Evolutionary conservation across 2,797 vertebrate species (phyloP), one percentile per base, ranked within the genome.

Genomic region (Cryptoblepharus egeriae): DNA sequence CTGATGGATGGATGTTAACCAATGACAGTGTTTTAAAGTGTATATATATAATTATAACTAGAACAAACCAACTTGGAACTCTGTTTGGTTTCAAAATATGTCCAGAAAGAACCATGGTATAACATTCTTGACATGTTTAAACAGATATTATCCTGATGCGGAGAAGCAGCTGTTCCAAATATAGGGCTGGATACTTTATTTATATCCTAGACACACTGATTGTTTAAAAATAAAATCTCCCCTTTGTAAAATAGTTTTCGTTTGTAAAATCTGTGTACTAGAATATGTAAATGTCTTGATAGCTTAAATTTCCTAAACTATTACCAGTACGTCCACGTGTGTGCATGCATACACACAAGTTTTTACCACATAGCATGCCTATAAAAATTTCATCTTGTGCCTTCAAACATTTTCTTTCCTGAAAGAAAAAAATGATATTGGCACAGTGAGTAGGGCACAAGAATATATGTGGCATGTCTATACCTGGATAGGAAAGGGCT

Each of bases 201-300:
- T 81, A 75, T 75, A 68, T 82, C 32, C 28, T 57, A 84, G 76
- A 49, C 57, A 58, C 87, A 75, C 71, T 71, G 63, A 52, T 77
- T 81, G 70, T 88, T n/a, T 68, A 69, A 75, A 75, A 75, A 73
- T 63, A 81, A 74, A 52, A 67, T 37, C 15, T 52, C 60, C 73
- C 26, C 64, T 5, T 42, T 65, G 57, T 52, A 57, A 57, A 65
- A 67, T 9, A 10, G 20, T 71, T 35, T 71, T 39, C 61, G 45
- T n/a, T n/a, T n/a, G n/a, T n/a, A 20, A n/a, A 24, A 26, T 67
- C 2, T 57, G 32, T 67, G 57, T 55, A 75, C 63, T 75, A 13
- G 18, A 67, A 6, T 74, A 16, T 75, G 18, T 55, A 12, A 39
- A n/a, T 58, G 35, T 67, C 63, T 67, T 18, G 30, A 37, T 28